Conservation (phyloP, 2,797 vertebrate species). For the Cryptoprocta ferox region DNA sequence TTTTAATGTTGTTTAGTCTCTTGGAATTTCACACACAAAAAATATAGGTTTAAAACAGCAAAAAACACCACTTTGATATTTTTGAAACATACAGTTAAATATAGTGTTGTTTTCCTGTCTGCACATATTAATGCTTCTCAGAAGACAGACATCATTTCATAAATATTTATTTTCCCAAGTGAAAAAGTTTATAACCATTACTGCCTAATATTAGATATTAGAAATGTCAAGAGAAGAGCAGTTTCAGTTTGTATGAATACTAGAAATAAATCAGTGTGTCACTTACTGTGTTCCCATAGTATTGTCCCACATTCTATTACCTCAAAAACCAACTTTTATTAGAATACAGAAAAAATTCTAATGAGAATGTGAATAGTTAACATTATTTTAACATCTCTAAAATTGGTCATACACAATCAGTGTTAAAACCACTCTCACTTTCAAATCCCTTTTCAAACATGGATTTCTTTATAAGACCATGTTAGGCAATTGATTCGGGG, state of each 20-base stretch:
- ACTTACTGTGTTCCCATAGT: background rate
- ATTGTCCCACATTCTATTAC: background rate
- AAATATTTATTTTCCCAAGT: background rate
- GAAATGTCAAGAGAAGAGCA: background rate
- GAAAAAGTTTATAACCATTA: background rate
- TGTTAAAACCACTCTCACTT: background rate
- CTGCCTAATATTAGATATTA: background rate
- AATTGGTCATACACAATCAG: background rate
- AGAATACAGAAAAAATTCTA: background rate
- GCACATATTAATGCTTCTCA: background rate
- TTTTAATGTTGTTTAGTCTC: background rate
- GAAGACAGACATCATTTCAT: background rate
- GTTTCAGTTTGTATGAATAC: background rate
- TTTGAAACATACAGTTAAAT: background rate
- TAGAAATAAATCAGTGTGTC: background rate
- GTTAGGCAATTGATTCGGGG: background rate
- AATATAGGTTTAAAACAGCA: background rate
- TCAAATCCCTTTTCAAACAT: background rate
- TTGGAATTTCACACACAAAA: background rate
- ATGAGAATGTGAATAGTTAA: background rate
- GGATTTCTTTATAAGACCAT: background rate
- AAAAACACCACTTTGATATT: background rate
- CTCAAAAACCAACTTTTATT: background rate
- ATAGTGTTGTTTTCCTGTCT: background rate
- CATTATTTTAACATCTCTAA: background rate